Percentiles rank a stretch among this genome's conserved stretches.
These are phyloP conservation scores for Elmis aenea DNA, from an alignment of 2,888 invertebrate species.

Conservation along the genomic window DNA sequence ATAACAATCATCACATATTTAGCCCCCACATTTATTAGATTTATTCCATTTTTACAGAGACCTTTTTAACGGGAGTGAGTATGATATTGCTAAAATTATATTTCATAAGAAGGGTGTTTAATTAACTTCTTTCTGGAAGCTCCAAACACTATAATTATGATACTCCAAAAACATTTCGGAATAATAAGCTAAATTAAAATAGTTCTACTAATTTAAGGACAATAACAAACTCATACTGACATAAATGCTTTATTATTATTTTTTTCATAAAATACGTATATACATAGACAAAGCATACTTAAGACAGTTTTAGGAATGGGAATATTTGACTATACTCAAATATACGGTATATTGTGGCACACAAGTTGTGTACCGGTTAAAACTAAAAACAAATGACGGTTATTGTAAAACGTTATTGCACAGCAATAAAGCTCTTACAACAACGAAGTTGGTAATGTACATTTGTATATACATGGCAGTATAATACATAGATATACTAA, in stretches of 20 bases:
- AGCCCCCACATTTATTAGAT: no score
- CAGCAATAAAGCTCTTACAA: conserved; percentile 32
- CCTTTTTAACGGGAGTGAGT: no score
- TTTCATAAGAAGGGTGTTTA: no score
- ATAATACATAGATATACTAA: conserved; percentile 13
- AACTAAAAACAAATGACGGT: no score
- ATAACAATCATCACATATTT: no score
- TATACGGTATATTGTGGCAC: conserved; percentile 4
- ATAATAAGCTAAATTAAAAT: no score
- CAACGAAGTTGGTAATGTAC: conserved; percentile 10
- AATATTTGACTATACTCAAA: conserved; percentile 17
- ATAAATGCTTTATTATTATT: conserved; percentile 21
- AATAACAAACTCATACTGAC: conserved; percentile 5
- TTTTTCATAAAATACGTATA: conserved; percentile 28
- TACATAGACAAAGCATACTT: conserved; percentile 25
- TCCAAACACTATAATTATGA: no score
- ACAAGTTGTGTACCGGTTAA: conserved; percentile 2
- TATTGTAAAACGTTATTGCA: conserved; percentile 29
- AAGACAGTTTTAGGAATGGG: neutral
- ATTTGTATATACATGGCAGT: conserved; percentile 16
- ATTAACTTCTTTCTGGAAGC: no score
- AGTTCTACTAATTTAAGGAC: neutral
- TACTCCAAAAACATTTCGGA: no score
- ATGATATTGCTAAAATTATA: no score
- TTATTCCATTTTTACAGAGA: no score